Conservation (phyloP, 2,113 vertebrate species). For the Pongo abelii region DNA sequence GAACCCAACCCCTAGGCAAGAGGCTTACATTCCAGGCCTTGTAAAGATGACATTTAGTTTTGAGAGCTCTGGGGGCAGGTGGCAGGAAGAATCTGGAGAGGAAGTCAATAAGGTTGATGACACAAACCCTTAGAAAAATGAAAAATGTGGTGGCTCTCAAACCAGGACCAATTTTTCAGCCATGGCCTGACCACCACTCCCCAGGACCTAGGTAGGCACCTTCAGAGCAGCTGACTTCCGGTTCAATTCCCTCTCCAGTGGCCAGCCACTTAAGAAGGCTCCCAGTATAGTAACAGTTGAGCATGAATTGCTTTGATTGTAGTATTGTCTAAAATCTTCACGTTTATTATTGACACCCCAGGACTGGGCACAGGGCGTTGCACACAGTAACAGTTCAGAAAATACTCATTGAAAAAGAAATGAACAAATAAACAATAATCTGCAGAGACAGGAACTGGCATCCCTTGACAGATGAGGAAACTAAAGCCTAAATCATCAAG, state of each 20-base stretch:
- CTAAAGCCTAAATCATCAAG: neutral
- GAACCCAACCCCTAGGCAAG: constrained; percentile 71
- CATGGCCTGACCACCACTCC: neutral
- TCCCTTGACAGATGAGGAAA: neutral
- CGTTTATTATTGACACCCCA: neutral
- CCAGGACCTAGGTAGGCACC: neutral
- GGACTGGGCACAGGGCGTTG: neutral
- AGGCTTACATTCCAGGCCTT: constrained; percentile 76
- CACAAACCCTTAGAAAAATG: neutral
- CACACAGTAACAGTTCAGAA: neutral
- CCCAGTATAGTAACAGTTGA: no score
- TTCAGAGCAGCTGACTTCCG: neutral
- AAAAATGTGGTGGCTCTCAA: neutral
- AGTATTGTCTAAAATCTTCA: neutral
- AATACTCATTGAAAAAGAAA: neutral
- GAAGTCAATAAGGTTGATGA: neutral
- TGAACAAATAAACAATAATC: neutral
- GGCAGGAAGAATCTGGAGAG: constrained; percentile 45
- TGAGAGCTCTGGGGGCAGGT: constrained; percentile 31
- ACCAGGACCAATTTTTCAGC: neutral
- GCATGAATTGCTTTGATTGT: neutral
- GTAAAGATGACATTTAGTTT: constrained; percentile 76
- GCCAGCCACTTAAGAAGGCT: neutral
- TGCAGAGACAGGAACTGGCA: neutral
- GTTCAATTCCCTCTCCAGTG: fast-evolving